phyloP scores from a whole-genome alignment of 2,797 vertebrate genomes.

The Rhyacichthys aspro region DNA sequence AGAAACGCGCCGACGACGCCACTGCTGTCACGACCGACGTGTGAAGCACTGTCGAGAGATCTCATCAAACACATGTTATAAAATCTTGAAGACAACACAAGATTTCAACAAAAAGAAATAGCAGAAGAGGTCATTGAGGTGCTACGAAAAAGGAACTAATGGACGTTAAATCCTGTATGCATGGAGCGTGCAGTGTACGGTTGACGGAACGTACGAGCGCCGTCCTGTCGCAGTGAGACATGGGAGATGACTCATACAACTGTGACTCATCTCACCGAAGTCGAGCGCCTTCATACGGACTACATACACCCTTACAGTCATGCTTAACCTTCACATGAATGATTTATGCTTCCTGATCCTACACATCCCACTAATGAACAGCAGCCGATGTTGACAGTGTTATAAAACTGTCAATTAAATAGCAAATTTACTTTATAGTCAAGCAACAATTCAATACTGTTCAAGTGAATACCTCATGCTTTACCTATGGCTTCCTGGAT shows the following conservation, averaged over 20 bases:
- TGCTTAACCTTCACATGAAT: neutral
- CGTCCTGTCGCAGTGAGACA: constrained; percentile 44
- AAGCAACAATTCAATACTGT: no score
- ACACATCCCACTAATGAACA: neutral
- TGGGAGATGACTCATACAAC: constrained; percentile 67
- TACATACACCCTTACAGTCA: constrained; percentile 15
- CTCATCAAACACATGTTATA: no score
- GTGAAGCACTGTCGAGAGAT: no score
- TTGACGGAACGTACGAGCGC: constrained; percentile 46
- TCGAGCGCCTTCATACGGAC: constrained; percentile 38
- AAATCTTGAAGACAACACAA: no score
- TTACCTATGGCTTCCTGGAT: no score
- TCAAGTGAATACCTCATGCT: no score
- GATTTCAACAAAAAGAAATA: no score
- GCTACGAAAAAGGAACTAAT: neutral
- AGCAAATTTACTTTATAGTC: no score
- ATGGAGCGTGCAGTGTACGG: neutral
- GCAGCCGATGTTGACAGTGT: neutral
- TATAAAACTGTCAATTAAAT: constrained; percentile 1
- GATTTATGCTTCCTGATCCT: constrained; percentile 2
- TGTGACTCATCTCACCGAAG: constrained; percentile 51
- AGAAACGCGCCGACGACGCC: constrained; percentile 22
- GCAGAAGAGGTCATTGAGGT: neutral
- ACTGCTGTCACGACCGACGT: no score
- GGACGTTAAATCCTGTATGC: neutral